phyloP scores from a whole-genome alignment of 2,888 invertebrate genomes.

The Microchrysa polita region DNA sequence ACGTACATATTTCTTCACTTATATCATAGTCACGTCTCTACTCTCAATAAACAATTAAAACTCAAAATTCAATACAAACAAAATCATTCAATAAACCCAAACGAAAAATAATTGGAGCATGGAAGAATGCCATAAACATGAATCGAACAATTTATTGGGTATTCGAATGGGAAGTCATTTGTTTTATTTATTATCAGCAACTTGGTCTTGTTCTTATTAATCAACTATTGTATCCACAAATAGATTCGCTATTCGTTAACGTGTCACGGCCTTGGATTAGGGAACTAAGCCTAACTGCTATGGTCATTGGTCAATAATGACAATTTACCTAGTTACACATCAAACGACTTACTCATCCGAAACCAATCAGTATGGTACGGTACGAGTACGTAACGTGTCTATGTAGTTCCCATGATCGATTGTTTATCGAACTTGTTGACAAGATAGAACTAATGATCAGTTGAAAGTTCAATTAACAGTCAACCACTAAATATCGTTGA shows the following conservation, averaged over 20 bases:
- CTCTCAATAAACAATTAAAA: too few relatives aligned
- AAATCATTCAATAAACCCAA: slow-evolving; percentile 4
- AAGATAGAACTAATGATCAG: slow-evolving; percentile 11
- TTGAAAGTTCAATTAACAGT: slow-evolving; percentile 20
- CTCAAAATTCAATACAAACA: too few relatives aligned
- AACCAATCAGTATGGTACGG: slow-evolving; percentile 19
- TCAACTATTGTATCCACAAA: neutral
- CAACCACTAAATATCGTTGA: slow-evolving; percentile 13
- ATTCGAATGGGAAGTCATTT: neutral
- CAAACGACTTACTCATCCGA: slow-evolving; percentile 31
- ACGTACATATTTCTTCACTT: too few relatives aligned
- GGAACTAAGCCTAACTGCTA: neutral
- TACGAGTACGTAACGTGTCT: slow-evolving; percentile 6
- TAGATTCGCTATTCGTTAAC: neutral
- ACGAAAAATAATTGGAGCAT: slow-evolving; percentile 28
- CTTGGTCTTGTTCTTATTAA: too few relatives aligned
- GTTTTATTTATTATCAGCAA: too few relatives aligned
- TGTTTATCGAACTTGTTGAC: slow-evolving; percentile 19
- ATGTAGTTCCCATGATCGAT: slow-evolving; percentile 26
- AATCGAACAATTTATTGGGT: slow-evolving; percentile 3
- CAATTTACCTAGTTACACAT: slow-evolving; percentile 31
- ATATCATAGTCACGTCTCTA: too few relatives aligned
- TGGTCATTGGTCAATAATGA: neutral
- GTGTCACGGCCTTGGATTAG: slow-evolving; percentile 3
- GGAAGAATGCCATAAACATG: neutral